These are phyloP conservation scores for Chrysomallon squamiferum DNA, from an alignment of 1,140 invertebrate genomes.

Conservation along the genomic window DNA sequence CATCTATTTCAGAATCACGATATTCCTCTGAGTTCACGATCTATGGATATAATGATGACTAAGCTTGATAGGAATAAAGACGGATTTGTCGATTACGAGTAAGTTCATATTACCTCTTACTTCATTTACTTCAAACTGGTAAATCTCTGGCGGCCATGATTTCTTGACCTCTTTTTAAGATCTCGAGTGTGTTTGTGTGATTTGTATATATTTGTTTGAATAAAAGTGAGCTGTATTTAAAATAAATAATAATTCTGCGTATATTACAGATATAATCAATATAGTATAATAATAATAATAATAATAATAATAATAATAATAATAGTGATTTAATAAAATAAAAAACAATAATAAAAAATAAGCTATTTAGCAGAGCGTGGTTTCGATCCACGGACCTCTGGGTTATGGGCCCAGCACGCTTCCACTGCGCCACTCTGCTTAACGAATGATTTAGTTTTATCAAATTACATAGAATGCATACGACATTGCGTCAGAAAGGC, in stretches of 20 bases:
- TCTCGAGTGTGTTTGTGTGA: not conserved
- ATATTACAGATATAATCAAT: not conserved
- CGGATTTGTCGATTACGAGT: constrained; percentile 30
- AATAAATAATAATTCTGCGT: not conserved
- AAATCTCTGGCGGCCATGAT: not conserved
- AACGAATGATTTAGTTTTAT: not conserved
- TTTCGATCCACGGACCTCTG: not conserved
- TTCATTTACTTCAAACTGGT: not conserved
- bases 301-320: too few relatives aligned
- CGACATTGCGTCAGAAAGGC: not conserved
- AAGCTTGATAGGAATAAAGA: constrained; percentile 24
- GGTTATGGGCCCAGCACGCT: not conserved
- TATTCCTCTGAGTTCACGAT: constrained; percentile 41
- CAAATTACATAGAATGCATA: not conserved
- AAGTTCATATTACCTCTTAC: not conserved
- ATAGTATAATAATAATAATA: too few relatives aligned
- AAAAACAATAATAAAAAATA: not conserved
- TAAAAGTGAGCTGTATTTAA: not conserved
- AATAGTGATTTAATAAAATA: too few relatives aligned
- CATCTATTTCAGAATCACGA: constrained; percentile 47
- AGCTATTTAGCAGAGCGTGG: not conserved
- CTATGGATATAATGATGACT: constrained; percentile 27
- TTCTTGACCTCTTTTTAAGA: too few relatives aligned
- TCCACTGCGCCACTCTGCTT: not conserved
- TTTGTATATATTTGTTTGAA: not conserved